Percentiles rank a stretch among this genome's conserved stretches.
Conservation (phyloP, 2,797 vertebrate species). For the Leuciscus waleckii region DNA sequence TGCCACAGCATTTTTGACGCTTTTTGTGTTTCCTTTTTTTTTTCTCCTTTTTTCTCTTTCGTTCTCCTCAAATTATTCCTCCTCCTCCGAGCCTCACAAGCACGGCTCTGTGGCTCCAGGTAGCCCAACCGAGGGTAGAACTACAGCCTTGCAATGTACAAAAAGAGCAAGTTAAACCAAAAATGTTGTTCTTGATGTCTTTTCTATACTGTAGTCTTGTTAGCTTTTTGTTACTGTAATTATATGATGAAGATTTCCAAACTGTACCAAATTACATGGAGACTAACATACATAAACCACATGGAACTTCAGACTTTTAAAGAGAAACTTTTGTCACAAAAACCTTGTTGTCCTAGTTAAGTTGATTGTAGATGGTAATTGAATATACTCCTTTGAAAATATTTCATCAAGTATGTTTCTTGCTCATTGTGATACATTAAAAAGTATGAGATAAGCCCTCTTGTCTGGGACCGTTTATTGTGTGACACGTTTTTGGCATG, state of each 20-base stretch:
- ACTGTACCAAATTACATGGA: constrained; percentile 99
- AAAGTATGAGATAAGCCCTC: constrained; percentile 91
- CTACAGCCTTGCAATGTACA: constrained; percentile 99
- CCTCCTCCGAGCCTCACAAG: constrained; percentile 83
- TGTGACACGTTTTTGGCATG: constrained; percentile 54
- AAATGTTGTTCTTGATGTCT: constrained; percentile 99
- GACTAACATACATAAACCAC: constrained; percentile 95
- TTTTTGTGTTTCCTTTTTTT: constrained; percentile 64
- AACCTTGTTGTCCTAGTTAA: constrained; percentile 99
- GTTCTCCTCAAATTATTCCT: constrained; percentile 83
- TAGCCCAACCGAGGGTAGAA: constrained; percentile 87
- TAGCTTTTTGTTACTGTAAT: constrained; percentile 99
- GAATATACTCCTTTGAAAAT: constrained; percentile 99
- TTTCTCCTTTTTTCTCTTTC: constrained; percentile 52
- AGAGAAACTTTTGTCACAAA: constrained; percentile 97
- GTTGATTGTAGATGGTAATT: constrained; percentile 99
- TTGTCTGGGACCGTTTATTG: constrained; percentile 46
- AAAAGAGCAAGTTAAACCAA: constrained; percentile 99
- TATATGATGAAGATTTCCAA: constrained; percentile 98
- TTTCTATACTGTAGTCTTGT: constrained; percentile 99
- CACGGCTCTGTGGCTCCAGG: constrained; percentile 87
- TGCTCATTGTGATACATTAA: constrained; percentile 99
- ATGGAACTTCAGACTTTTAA: constrained; percentile 98
- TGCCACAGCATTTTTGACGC: constrained; percentile 84
- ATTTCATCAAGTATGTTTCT: constrained; percentile 99